These are phyloP conservation scores for Emys orbicularis DNA, from an alignment of 2,797 vertebrate species.

Conservation along the genomic window DNA sequence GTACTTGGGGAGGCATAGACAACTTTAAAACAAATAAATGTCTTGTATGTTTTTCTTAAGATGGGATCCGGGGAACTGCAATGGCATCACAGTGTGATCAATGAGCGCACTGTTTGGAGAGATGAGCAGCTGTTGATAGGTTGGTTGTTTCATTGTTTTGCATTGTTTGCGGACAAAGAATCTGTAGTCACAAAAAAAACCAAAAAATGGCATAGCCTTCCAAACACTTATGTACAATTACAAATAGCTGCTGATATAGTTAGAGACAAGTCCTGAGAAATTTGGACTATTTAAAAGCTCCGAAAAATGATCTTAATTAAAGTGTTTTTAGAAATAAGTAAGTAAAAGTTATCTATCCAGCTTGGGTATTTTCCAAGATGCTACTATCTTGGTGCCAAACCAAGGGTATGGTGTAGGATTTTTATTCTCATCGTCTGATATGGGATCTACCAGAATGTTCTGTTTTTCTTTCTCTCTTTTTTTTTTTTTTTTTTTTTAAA, in stretches of 20 bases:
- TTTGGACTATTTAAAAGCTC: not conserved
- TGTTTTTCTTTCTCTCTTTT: not conserved
- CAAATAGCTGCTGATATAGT: not conserved
- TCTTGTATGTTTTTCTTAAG: not conserved
- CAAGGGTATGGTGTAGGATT: not conserved
- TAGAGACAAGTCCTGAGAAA: not conserved
- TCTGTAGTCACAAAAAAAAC: constrained; percentile 32
- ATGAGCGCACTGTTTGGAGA: not conserved
- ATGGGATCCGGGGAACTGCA: not conserved
- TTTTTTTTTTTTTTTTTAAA: not conserved
- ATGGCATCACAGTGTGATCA: not conserved
- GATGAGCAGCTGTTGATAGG: constrained; percentile 32
- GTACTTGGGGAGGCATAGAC: not conserved
- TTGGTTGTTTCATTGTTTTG: constrained; percentile 38
- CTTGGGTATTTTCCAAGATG: not conserved
- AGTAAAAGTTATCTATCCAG: not conserved
- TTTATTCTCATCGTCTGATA: not conserved
- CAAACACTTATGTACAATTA: not conserved
- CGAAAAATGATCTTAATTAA: not conserved
- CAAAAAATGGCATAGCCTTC: not conserved
- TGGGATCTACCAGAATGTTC: not conserved
- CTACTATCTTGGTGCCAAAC: not conserved
- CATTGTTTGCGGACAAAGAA: constrained; percentile 18
- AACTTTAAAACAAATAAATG: constrained; percentile 35
- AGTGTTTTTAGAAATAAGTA: not conserved